These are phyloP conservation scores for Caenorhabditis latens DNA, from an alignment of 1,140 invertebrate species.

Conservation along the genomic window DNA sequence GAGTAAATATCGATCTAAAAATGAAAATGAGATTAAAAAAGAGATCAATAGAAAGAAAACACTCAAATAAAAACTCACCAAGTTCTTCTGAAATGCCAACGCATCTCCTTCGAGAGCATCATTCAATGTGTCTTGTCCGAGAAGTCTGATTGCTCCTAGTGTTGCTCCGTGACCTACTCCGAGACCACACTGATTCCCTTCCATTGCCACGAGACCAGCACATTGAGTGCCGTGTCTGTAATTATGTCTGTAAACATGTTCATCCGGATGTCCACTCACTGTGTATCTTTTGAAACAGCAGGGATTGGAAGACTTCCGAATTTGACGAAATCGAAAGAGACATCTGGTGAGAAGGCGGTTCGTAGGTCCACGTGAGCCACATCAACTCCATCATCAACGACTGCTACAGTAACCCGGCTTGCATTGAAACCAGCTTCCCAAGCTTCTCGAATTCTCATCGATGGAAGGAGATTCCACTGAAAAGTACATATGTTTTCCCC, in stretches of 20 bases:
- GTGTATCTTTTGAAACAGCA: background rate
- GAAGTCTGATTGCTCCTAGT: constrained; percentile 3
- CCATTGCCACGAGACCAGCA: constrained; percentile 14
- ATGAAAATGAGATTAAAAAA: background rate
- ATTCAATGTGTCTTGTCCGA: constrained; percentile 18
- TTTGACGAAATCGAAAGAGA: constrained; percentile 29
- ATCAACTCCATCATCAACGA: constrained; percentile 37
- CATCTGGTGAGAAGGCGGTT: background rate
- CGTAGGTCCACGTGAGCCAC: constrained; percentile 13
- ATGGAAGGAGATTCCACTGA: constrained; percentile 35
- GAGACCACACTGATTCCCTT: background rate
- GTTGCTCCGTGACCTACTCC: constrained; percentile 34
- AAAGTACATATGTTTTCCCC: background rate
- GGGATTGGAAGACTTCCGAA: background rate
- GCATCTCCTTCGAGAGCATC: constrained; percentile 39
- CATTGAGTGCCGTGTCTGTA: constrained; percentile 24
- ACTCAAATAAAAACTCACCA: background rate
- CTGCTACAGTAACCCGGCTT: constrained; percentile 38
- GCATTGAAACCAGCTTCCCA: constrained; percentile 32
- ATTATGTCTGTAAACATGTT: background rate
- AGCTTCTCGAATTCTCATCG: constrained; percentile 11
- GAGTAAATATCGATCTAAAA: constrained; percentile 39
- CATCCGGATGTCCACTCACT: background rate
- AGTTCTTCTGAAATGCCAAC: constrained; percentile 26
- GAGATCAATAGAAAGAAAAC: too few relatives aligned